Evolutionary conservation across 2,797 vertebrate species (phyloP).

Genomic region (Melanogrammus aeglefinus): DNA sequence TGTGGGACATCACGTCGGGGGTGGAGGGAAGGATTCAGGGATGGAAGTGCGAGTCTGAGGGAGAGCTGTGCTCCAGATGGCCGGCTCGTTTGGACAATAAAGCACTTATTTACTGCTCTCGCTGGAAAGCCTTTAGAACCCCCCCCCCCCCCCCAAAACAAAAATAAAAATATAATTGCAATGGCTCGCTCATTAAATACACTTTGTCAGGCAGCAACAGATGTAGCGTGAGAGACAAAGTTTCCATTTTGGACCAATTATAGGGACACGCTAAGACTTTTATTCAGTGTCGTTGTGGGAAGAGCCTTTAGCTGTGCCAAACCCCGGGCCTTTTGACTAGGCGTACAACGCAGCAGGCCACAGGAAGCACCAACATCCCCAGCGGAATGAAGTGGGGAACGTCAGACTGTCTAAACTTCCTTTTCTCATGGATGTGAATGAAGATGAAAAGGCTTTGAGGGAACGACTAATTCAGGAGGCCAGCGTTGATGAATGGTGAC

Average conservation of each 20-base stretch:
- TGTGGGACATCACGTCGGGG: conserved; percentile 16
- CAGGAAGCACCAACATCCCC: conserved; percentile 35
- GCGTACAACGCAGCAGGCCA: conserved; percentile 41
- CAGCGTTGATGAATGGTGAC: conserved; percentile 24
- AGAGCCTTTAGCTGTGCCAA: conserved; percentile 27
- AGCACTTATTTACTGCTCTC: conserved; percentile 57
- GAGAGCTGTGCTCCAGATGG: conserved; percentile 64
- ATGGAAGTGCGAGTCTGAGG: conserved; percentile 41
- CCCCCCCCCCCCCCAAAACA: neutral
- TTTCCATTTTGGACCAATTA: neutral
- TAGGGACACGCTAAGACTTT: neutral
- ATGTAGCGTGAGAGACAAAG: neutral
- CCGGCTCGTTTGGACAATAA: conserved; percentile 59
- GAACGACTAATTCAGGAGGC: conserved; percentile 21
- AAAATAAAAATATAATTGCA: neutral
- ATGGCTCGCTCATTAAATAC: neutral
- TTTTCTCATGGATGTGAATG: conserved; percentile 37
- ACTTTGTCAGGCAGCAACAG: neutral
- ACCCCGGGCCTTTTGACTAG: conserved; percentile 39
- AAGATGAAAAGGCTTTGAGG: conserved; percentile 43
- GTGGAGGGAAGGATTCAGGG: conserved; percentile 49
- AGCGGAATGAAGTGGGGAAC: conserved; percentile 45
- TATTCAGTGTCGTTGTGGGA: conserved; percentile 50
- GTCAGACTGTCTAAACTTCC: conserved; percentile 38
- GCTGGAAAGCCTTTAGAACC: conserved; percentile 32